Conservation (phyloP, 2,888 invertebrate species). For the Thera obeliscata region DNA sequence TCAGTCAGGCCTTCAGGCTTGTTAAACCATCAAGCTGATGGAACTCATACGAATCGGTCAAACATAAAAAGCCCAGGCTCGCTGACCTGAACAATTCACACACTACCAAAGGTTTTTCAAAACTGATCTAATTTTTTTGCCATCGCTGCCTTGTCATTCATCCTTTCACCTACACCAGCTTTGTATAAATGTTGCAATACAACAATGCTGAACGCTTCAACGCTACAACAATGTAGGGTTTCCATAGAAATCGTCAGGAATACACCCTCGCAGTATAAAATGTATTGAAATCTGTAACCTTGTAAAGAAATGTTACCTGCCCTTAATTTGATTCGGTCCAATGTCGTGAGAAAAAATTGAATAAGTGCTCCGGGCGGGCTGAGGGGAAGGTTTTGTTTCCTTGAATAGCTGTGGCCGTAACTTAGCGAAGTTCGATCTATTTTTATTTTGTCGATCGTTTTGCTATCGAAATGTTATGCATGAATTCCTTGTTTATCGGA, state of each 20-base stretch:
- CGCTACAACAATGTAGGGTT: slow-evolving; percentile 13
- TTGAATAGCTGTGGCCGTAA: not conserved
- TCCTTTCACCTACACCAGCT: slow-evolving; percentile 17
- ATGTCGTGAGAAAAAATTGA: slow-evolving; percentile 28
- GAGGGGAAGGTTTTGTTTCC: not conserved
- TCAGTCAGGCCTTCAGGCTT: no score
- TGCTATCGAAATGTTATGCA: no score
- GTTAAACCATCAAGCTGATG: no score
- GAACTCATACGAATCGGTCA: no score
- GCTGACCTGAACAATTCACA: not conserved
- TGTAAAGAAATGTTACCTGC: slow-evolving; percentile 43
- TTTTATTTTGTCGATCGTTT: no score
- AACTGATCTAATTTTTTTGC: slow-evolving; percentile 10
- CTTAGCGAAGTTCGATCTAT: not conserved
- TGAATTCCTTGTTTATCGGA: no score
- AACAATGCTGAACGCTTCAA: slow-evolving; percentile 24
- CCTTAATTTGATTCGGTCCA: slow-evolving; percentile 33
- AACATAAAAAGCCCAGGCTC: not conserved
- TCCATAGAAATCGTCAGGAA: slow-evolving; percentile 17
- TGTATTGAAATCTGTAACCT: slow-evolving; percentile 10
- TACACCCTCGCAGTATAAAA: slow-evolving; percentile 5
- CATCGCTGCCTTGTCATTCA: slow-evolving; percentile 27
- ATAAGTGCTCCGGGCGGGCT: slow-evolving; percentile 6
- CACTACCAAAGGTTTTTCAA: not conserved
- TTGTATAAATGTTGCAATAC: slow-evolving; percentile 29